A percentile compares a stretch with the other conserved stretches of the same genome.
phyloP scores from a whole-genome alignment of 2,888 invertebrate genomes.

The Nysson spinosus region DNA sequence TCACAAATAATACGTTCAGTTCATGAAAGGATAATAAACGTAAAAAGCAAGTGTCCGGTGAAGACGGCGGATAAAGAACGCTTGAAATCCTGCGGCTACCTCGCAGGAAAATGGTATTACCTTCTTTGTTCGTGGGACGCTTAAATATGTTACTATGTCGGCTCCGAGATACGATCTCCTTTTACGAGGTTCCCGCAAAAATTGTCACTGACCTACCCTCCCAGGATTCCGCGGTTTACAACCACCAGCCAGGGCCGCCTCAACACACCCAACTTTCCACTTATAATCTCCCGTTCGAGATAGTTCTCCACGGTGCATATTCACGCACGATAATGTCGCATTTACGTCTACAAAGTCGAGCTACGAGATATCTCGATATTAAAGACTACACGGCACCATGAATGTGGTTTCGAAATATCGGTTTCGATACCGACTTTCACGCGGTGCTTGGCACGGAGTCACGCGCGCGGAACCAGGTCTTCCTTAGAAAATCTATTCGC shows the following conservation, averaged over 20 bases:
- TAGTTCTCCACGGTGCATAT: not conserved
- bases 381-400: slow-evolving; percentile 17
- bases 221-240: slow-evolving; percentile 26
- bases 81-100: slow-evolving; percentile 13
- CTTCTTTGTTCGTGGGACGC: slow-evolving; percentile 40
- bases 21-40: not conserved
- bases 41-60: not conserved
- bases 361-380: slow-evolving; percentile 11
- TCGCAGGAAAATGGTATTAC: slow-evolving; percentile 53
- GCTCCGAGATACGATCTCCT: slow-evolving; percentile 31
- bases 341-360: slow-evolving; percentile 1
- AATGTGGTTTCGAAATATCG: too few relatives aligned
- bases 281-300: too few relatives aligned
- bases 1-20: too few relatives aligned
- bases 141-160: slow-evolving; percentile 48
- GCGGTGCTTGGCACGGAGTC: not conserved
- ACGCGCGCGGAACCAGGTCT: not conserved
- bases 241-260: not conserved
- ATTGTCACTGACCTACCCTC: slow-evolving; percentile 42
- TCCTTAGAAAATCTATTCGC: too few relatives aligned
- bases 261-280: slow-evolving; percentile 9
- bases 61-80: slow-evolving; percentile 14
- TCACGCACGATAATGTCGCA: slow-evolving; percentile 1
- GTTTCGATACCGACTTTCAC: too few relatives aligned
- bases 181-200: slow-evolving; percentile 45